Evolutionary conservation across 2,888 invertebrate species (phyloP), one percentile per base, ranked within the genome.

Genomic region (Temnothorax unifasciatus): DNA sequence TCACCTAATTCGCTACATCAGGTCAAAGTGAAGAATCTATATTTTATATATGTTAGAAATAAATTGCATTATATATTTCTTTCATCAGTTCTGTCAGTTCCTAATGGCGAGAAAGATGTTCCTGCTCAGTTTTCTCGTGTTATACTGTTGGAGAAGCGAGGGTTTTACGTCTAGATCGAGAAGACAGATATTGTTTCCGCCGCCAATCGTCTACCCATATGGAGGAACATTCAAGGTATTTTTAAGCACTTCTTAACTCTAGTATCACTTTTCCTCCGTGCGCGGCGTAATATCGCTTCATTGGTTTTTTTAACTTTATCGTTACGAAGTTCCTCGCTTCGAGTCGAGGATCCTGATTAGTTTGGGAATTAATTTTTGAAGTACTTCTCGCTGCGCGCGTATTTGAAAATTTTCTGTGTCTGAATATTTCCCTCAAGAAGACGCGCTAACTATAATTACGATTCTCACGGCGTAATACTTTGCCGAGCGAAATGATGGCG

Each of bases 191-290:
- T 77, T 92, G 66, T 86, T 96, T 87, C 83, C 91, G 11, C 88
- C 96, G 5, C 96, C 96, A 0, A 89, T 96, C 9, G 95, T 96
- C 0, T 96, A 95, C 89, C 96, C 96, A 0, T 95, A 95, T 87
- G 96, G 96, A 79, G 96, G 95, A 8, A 96, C 95, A 50, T 95
- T 95, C 81, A 96, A 96, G 96, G 96, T 96, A 90, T 68, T 47
- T 63, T 21, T 75, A 63, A 52, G 38, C 6, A n/a, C 11, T 75
- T 73, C 3, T 74, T 83, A 82, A 69, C 13, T 71, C 8, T 57
- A 15, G n/a, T 61, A 34, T 21, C 15, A 52, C 18, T 25, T 66
- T 50, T 52, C 11, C 38, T 50, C 15, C 3, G 29, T 29, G 3
- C 29, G 3, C 29, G 50, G 13, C 44, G 11, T 29, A 52, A 74